Evolutionary conservation across 2,113 vertebrate genomes (phyloP), one percentile per base, ranked within the genome.

Genomic region (Muscicapa adusta): DNA sequence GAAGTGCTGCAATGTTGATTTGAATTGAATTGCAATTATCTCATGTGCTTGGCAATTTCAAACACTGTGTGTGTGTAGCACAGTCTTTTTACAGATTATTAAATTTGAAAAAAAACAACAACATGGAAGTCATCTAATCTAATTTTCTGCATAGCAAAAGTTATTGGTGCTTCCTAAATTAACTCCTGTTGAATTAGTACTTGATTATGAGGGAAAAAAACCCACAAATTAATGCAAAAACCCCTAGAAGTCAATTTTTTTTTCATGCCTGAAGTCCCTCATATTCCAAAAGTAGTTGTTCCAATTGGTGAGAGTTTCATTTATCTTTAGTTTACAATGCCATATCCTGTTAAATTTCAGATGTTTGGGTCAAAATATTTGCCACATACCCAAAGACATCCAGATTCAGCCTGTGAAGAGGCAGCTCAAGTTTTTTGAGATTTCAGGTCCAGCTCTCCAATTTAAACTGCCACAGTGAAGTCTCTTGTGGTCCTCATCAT

Each of bases 211-310:
- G 1, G n/a, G 5, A 3, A 14, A 2, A 19, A 3, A 10, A 5
- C 0, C 2, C 10, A 7, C 8, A 57, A 67, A 65, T 38, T 56
- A 51, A 51, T 40, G 4, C 6, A 36, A 18, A 26, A 62, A 5
- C 3, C 2, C 3, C 5, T 8, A 33, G n/a, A 51, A 26, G 12
- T 33, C 3, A 11, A 48, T 12, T 0, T 1, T 28, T 38, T 26
- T 63, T 57, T 75, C 17, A 26, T 50, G 5, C 6, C 26, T 38
- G 12, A 56, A 43, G 3, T 53, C 4, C 2, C 3, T 15, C 29
- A 38, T 16, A 36, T 19, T 5, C 10, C 11, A 5, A 43, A 53
- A 89, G 20, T 7, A 26, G 2, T 68, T 74, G 1, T 61, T 88
- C 4, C 11, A 23, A 2, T 72, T 82, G 12, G 5, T 75, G 36